phyloP scores from a whole-genome alignment of 2,888 invertebrate species.

The Punctoribates punctum region DNA sequence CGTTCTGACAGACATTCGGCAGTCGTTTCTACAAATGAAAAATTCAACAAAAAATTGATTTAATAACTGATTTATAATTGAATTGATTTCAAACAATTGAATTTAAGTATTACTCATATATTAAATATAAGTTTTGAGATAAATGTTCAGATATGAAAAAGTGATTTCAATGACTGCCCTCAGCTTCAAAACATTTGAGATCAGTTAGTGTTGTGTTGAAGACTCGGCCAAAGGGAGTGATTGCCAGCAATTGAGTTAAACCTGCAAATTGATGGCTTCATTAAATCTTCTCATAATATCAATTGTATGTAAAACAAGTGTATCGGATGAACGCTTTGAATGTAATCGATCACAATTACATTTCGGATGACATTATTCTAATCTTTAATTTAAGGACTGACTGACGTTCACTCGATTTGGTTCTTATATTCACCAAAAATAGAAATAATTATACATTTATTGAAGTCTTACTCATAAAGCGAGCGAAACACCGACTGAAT shows the following conservation, averaged over 20 bases:
- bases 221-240: neutral
- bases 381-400: conserved; percentile 3
- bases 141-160: neutral
- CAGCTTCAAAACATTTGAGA: neutral
- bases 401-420: neutral
- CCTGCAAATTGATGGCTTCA: neutral
- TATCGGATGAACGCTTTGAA: neutral
- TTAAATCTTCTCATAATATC: neutral
- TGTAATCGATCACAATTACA: conserved; percentile 30
- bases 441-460: neutral
- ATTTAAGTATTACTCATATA: no score
- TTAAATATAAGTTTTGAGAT: no score
- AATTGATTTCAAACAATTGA: no score
- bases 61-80: no score
- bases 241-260: neutral
- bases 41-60: no score
- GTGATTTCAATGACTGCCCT: neutral
- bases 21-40: no score
- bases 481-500: neutral
- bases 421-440: neutral
- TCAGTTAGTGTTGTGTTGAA: conserved; percentile 5
- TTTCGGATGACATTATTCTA: conserved; percentile 1
- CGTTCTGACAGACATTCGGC: no score
- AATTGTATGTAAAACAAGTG: neutral
- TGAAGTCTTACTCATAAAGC: neutral